A percentile compares a stretch with the other conserved stretches of the same genome.
These are phyloP conservation scores for Thaumetopoea pityocampa DNA, from an alignment of 1,140 invertebrate species.

Conservation along the genomic window DNA sequence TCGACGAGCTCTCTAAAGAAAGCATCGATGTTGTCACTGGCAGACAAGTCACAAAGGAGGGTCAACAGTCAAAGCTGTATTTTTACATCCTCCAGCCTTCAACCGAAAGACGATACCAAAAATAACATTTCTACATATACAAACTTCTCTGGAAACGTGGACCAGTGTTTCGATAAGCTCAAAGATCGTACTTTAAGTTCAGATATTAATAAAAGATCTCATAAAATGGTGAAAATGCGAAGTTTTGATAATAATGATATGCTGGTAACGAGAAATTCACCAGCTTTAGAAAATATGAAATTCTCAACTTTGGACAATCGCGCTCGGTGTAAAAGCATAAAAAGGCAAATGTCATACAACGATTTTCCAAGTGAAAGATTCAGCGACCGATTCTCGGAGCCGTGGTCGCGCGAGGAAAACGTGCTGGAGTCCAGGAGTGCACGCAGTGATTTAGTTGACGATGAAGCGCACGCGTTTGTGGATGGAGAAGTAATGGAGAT, in stretches of 20 bases:
- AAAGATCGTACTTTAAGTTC: constrained; percentile 39
- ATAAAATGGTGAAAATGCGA: constrained; percentile 51
- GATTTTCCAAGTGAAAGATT: constrained; percentile 61
- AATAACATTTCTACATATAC: constrained; percentile 54
- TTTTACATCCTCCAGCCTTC: constrained; percentile 55
- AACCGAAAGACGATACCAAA: constrained; percentile 54
- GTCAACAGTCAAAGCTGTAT: constrained; percentile 64
- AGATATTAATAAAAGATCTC: constrained; percentile 33
- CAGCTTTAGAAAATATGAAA: constrained; percentile 44
- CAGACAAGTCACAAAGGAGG: constrained; percentile 59
- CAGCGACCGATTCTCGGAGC: constrained; percentile 42
- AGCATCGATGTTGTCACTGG: constrained; percentile 62
- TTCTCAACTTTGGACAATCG: constrained; percentile 68
- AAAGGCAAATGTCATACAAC: constrained; percentile 65
- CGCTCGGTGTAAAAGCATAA: constrained; percentile 62
- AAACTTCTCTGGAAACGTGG: constrained; percentile 66
- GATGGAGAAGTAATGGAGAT: constrained; percentile 58
- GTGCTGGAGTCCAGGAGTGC: constrained; percentile 44
- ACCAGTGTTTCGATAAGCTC: constrained; percentile 63
- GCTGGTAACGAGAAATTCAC: constrained; percentile 39
- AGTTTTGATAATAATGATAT: constrained; percentile 60
- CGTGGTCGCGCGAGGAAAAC: constrained; percentile 50
- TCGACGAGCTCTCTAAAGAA: constrained; percentile 61
- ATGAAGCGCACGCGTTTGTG: constrained; percentile 53
- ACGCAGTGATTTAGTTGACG: constrained; percentile 45